Conservation (phyloP, 2,888 invertebrate genomes). For the Cotesia congregata region DNA sequence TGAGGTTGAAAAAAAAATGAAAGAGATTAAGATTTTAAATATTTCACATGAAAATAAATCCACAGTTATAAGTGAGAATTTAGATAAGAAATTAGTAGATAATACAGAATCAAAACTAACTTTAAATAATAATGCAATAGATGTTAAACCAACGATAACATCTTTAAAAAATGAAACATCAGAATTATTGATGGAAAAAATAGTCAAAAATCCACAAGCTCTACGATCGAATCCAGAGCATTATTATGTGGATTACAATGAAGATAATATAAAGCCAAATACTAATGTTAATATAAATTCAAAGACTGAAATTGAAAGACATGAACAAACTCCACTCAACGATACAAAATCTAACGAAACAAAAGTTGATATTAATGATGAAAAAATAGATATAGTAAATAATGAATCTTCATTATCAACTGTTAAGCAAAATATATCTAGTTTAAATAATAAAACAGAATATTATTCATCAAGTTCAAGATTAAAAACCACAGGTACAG, state of each 20-base stretch:
- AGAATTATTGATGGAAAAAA: background rate
- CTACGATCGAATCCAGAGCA: constrained; percentile 10
- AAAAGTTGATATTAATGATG: background rate
- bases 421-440: background rate
- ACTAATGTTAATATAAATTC: constrained; percentile 8
- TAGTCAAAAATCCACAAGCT: constrained; percentile 13
- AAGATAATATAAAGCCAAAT: constrained; percentile 1
- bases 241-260: constrained; percentile 18
- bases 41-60: constrained; percentile 3
- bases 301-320: background rate
- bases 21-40: constrained; percentile 42
- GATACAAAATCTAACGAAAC: constrained; percentile 1
- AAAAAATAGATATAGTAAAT: background rate
- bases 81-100: background rate
- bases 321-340: background rate
- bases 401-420: background rate
- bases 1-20: constrained; percentile 41
- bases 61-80: background rate
- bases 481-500: constrained; percentile 49
- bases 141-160: background rate
- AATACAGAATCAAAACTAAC: background rate
- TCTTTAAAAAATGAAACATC: background rate
- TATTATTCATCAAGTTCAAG: constrained; percentile 46
- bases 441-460: constrained; percentile 34
- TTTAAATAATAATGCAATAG: background rate